Evolutionary conservation across 2,888 invertebrate species (phyloP).

Genomic region (Leucoma salicis): DNA sequence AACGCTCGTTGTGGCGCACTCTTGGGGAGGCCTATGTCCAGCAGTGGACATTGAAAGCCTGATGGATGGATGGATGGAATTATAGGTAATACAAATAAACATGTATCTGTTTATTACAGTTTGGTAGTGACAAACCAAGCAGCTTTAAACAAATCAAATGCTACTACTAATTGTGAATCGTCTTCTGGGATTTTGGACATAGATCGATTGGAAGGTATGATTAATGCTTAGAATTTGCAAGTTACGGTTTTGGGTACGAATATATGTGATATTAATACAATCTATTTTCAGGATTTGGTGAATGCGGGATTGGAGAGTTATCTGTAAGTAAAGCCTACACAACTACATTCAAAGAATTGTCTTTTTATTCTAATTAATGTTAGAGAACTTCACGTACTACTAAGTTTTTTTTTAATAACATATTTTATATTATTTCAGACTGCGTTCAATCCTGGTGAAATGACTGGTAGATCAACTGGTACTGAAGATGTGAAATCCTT

Average conservation of each 20-base stretch:
- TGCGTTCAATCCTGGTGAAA: slow-evolving; percentile 67
- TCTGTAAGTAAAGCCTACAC: slow-evolving; percentile 53
- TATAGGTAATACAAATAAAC: slow-evolving; percentile 27
- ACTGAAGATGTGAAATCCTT: slow-evolving; percentile 44
- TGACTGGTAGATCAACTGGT: slow-evolving; percentile 72
- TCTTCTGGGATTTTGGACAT: slow-evolving; percentile 72
- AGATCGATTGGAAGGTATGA: slow-evolving; percentile 63
- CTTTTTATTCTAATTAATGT: too few relatives aligned
- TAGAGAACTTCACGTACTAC: too few relatives aligned
- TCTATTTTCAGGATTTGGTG: slow-evolving; percentile 55
- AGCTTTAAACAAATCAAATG: slow-evolving; percentile 18
- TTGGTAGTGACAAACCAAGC: slow-evolving; percentile 32
- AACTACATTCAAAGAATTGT: too few relatives aligned
- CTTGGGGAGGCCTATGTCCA: too few relatives aligned
- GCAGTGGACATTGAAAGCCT: too few relatives aligned
- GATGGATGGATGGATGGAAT: too few relatives aligned
- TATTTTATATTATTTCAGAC: too few relatives aligned
- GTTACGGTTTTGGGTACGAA: not conserved
- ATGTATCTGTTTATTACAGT: slow-evolving; percentile 36
- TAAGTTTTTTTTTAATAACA: too few relatives aligned
- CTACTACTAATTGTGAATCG: slow-evolving; percentile 43
- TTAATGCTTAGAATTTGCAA: not conserved
- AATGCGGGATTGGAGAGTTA: slow-evolving; percentile 49
- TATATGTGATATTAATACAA: not conserved
- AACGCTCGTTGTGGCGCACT: too few relatives aligned